phyloP scores from a whole-genome alignment of 2,113 vertebrate species.

The Eupsittula cactorum region DNA sequence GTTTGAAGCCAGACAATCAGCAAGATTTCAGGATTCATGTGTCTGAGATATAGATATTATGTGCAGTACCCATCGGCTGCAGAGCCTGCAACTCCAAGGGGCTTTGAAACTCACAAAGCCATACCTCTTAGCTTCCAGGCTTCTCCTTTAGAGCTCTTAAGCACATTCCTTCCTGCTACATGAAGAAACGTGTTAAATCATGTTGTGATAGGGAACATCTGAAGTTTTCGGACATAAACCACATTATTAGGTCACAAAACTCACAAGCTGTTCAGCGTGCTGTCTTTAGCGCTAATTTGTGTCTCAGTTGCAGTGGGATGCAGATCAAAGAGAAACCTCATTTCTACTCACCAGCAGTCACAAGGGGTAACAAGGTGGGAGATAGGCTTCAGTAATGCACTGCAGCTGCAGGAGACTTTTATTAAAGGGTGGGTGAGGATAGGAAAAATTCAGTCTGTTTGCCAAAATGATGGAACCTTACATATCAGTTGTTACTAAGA shows the following conservation, averaged over 20 bases:
- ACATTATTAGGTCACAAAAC: not conserved
- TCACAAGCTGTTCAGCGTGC: not conserved
- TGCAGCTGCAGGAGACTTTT: not conserved
- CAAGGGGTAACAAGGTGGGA: not conserved
- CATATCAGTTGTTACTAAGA: not conserved
- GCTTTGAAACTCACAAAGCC: not conserved
- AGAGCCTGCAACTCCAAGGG: not conserved
- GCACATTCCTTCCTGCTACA: not conserved
- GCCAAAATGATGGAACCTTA: not conserved
- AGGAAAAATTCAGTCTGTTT: not conserved
- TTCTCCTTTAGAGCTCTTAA: not conserved
- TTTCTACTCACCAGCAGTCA: not conserved
- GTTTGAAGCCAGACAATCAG: not conserved
- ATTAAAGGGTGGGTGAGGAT: not conserved
- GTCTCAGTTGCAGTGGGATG: not conserved
- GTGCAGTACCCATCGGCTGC: not conserved
- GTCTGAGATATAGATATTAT: not conserved
- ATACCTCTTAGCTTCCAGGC: not conserved
- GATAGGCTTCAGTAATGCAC: not conserved
- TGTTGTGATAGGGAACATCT: not conserved
- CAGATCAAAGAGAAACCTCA: not conserved
- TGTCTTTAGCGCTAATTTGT: not conserved
- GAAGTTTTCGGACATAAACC: not conserved
- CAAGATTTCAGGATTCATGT: not conserved
- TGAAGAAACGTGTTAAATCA: not conserved